Evolutionary conservation across 1,140 invertebrate species (phyloP).

Genomic region (Hylaeus anthracinus): DNA sequence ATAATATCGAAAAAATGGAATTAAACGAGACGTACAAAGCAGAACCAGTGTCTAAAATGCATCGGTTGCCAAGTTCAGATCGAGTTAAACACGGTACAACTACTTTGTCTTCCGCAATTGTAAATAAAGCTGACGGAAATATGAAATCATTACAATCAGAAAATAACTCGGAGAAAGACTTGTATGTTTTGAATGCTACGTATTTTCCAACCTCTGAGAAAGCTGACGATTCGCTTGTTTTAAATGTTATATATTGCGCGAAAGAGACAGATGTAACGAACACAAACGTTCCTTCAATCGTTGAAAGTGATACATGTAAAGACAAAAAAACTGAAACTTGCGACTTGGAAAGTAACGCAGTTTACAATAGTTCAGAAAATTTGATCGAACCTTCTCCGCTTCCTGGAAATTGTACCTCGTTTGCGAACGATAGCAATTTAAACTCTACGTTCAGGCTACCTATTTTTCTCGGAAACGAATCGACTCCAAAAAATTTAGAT

Average conservation of each 20-base stretch:
- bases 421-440: slow-evolving; percentile 3
- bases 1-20: background rate
- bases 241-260: slow-evolving; percentile 11
- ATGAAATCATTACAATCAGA: slow-evolving; percentile 6
- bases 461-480: slow-evolving; percentile 23
- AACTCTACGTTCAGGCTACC: slow-evolving; percentile 49
- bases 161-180: slow-evolving; percentile 5
- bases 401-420: background rate
- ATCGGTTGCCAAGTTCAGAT: background rate
- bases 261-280: background rate
- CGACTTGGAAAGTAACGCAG: background rate
- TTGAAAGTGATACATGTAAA: background rate
- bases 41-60: background rate
- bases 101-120: slow-evolving; percentile 56
- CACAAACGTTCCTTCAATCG: background rate
- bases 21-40: slow-evolving; percentile 43
- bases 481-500: slow-evolving; percentile 38
- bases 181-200: slow-evolving; percentile 13
- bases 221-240: background rate
- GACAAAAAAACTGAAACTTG: background rate
- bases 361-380: background rate
- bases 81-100: slow-evolving; percentile 16
- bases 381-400: background rate
- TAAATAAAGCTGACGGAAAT: slow-evolving; percentile 40
- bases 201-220: slow-evolving; percentile 9